These are phyloP conservation scores for Pygocentrus nattereri DNA, from an alignment of 2,797 vertebrate genomes.

Conservation along the genomic window DNA sequence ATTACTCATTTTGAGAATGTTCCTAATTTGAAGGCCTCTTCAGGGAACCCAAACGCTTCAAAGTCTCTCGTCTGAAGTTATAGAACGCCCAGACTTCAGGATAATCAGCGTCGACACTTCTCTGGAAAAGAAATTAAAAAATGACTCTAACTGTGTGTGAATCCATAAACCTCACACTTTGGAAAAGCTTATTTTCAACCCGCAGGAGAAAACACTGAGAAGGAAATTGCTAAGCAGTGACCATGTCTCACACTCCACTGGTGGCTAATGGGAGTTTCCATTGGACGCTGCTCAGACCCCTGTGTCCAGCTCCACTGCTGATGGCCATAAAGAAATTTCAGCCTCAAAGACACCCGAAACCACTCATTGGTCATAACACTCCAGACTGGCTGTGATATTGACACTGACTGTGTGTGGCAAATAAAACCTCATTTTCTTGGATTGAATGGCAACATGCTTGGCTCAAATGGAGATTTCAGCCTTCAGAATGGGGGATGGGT, in stretches of 20 bases:
- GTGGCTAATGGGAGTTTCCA: conserved; percentile 45
- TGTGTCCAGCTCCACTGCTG: conserved; percentile 11
- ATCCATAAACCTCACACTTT: conserved; percentile 32
- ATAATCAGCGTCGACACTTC: not conserved
- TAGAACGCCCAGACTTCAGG: conserved; percentile 1
- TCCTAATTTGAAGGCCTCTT: not conserved
- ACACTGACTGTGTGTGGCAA: not conserved
- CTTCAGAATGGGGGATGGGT: conserved; percentile 10
- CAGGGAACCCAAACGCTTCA: not conserved
- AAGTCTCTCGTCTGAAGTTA: not conserved
- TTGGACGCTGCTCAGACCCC: not conserved
- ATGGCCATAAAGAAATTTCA: conserved; percentile 2
- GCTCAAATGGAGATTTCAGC: not conserved
- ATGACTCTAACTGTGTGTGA: not conserved
- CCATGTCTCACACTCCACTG: conserved; percentile 31
- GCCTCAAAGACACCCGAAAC: conserved; percentile 28
- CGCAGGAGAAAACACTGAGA: conserved; percentile 40
- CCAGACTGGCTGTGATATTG: conserved; percentile 13
- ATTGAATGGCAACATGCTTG: not conserved
- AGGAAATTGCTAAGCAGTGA: conserved; percentile 37
- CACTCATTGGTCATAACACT: conserved; percentile 4
- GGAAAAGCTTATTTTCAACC: conserved; percentile 46
- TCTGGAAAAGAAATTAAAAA: conserved; percentile 2
- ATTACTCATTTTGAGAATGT: conserved; percentile 1
- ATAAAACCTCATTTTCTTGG: not conserved